A percentile compares a stretch with the other conserved stretches of the same genome.
Conservation (phyloP, 2,797 vertebrate species). For the Tokudaia tokunoshimensis region DNA sequence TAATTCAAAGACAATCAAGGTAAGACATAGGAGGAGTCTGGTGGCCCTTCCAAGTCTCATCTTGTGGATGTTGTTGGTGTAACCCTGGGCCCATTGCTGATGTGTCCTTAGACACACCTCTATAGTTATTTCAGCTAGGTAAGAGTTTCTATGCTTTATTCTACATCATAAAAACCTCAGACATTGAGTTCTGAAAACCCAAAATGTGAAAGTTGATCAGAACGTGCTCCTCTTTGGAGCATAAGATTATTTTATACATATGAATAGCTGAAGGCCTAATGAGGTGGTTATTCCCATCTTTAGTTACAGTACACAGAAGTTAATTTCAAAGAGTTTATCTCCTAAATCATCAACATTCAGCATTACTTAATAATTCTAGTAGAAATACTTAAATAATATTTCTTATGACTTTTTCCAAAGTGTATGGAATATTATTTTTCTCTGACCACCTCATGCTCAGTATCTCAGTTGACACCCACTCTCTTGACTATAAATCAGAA, state of each 20-base stretch:
- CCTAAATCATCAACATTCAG: conserved; percentile 1
- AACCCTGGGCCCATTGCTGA: not conserved
- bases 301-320: conserved; percentile 16
- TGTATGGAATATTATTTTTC: not conserved
- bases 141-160: not conserved
- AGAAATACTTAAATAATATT: conserved; percentile 32
- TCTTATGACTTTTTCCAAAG: conserved; percentile 41
- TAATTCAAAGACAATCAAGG: not conserved
- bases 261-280: not conserved
- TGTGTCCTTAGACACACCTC: not conserved
- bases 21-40: not conserved
- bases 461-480: not conserved
- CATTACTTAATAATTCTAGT: conserved; percentile 39
- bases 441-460: not conserved
- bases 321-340: conserved; percentile 40
- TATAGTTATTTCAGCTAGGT: not conserved
- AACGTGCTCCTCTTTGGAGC: conserved; percentile 10
- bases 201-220: conserved; percentile 17
- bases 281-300: not conserved
- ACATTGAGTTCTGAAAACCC: not conserved
- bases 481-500: not conserved
- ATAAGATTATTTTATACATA: conserved; percentile 45
- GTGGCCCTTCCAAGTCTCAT: not conserved
- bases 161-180: conserved; percentile 33
- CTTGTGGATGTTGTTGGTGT: not conserved